Percentiles rank a stretch among this genome's conserved stretches.
Evolutionary conservation across 2,888 invertebrate genomes (phyloP).

Genomic region (Tetanocera ferruginea): DNA sequence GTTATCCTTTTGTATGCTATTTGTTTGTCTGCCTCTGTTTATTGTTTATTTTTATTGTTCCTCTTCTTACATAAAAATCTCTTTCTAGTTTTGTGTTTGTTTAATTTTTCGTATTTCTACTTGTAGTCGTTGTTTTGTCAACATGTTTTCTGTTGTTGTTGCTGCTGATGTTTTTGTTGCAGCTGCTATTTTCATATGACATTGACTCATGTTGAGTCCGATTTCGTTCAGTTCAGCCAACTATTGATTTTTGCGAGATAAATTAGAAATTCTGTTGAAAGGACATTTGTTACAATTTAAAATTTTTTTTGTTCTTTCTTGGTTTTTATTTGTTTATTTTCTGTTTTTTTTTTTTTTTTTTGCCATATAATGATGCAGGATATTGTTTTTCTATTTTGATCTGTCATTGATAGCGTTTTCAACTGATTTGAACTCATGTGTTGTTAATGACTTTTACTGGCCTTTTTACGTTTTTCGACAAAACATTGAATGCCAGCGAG

Average conservation of each 20-base stretch:
- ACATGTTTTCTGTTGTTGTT: neutral
- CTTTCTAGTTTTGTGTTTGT: conserved; percentile 12
- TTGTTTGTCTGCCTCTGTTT: conserved; percentile 24
- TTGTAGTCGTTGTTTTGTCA: neutral
- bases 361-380: conserved; percentile 14
- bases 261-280: conserved; percentile 27
- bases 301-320: neutral
- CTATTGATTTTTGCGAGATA: conserved; percentile 22
- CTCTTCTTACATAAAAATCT: neutral
- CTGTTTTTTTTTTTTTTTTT: neutral
- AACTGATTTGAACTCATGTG: conserved; percentile 13
- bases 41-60: conserved; percentile 22
- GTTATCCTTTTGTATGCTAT: neutral
- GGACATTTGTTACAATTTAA: conserved; percentile 6
- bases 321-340: neutral
- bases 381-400: conserved; percentile 12
- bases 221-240: conserved; percentile 21
- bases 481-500: neutral
- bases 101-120: neutral
- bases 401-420: conserved; percentile 1
- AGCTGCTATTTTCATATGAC: conserved; percentile 19
- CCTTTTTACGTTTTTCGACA: neutral
- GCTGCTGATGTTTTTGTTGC: neutral
- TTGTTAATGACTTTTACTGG: conserved; percentile 3
- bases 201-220: conserved; percentile 28